These are phyloP conservation scores for Ia io DNA, from an alignment of 2,113 vertebrate species.

Conservation along the genomic window DNA sequence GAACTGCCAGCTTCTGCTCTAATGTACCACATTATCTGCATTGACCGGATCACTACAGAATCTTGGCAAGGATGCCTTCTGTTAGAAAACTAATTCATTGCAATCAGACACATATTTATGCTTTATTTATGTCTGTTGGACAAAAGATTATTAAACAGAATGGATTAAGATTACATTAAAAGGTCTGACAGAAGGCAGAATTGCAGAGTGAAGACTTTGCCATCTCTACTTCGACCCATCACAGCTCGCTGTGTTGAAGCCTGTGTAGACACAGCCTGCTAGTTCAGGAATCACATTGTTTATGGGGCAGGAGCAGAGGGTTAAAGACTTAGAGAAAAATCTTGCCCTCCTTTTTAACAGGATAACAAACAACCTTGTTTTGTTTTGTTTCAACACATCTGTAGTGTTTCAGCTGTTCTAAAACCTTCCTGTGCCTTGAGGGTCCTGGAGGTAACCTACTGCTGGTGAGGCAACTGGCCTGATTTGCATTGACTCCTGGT, in stretches of 20 bases:
- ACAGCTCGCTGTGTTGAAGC: not conserved
- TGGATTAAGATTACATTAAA: conserved; percentile 70
- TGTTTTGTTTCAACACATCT: conserved; percentile 40
- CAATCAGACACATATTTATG: conserved; percentile 77
- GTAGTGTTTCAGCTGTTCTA: conserved; percentile 22
- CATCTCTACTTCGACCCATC: conserved; percentile 59
- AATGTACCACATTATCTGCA: conserved; percentile 70
- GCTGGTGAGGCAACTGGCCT: not conserved
- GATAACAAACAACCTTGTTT: conserved; percentile 51
- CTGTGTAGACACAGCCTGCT: not conserved
- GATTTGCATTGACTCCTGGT: conserved; percentile 60
- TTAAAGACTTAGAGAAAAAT: conserved; percentile 16
- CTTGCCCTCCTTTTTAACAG: conserved; percentile 26
- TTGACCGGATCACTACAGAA: conserved; percentile 69
- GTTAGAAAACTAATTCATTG: conserved; percentile 79
- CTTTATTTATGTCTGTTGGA: conserved; percentile 76
- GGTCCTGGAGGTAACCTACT: conserved; percentile 51
- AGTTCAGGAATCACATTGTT: fast-evolving
- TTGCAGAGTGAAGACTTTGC: conserved; percentile 48
- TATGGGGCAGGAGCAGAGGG: not conserved
- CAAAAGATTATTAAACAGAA: conserved; percentile 70
- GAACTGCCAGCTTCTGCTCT: conserved; percentile 61
- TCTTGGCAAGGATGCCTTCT: conserved; percentile 78
- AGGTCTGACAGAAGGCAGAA: conserved; percentile 64
- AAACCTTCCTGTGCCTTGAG: not conserved